A percentile compares a stretch with the other conserved stretches of the same genome.
Conservation (phyloP, 2,888 invertebrate genomes). For the Parnassius orleans region DNA sequence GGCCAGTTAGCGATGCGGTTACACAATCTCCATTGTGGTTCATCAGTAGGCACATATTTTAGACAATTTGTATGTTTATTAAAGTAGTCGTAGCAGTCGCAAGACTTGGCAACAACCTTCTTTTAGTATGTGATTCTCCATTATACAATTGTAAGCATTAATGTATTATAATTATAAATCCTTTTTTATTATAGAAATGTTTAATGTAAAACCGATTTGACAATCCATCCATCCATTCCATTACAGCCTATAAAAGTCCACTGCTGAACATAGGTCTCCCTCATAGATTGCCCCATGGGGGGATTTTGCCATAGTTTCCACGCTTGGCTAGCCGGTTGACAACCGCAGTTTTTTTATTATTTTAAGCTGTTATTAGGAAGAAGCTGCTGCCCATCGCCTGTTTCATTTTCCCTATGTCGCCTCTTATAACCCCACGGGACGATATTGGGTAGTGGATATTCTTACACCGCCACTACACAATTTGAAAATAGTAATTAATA, state of each 20-base stretch:
- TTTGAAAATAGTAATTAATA: not conserved
- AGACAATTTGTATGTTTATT: constrained; percentile 14
- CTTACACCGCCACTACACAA: too few species aligned
- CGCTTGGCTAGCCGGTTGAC: not conserved
- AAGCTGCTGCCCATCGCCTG: too few species aligned
- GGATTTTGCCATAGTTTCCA: too few species aligned
- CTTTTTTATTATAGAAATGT: not conserved
- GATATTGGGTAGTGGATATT: too few species aligned
- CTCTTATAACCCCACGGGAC: too few species aligned
- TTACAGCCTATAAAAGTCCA: too few species aligned
- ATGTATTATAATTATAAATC: not conserved
- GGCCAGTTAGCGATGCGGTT: constrained; percentile 76
- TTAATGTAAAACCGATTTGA: not conserved
- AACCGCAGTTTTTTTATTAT: too few species aligned
- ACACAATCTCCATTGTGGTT: constrained; percentile 66
- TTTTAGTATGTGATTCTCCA: not conserved
- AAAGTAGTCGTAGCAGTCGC: constrained; percentile 1
- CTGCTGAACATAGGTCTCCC: too few species aligned
- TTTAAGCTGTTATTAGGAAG: too few species aligned
- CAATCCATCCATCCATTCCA: too few species aligned
- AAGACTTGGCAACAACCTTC: constrained; percentile 1
- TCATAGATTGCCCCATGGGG: too few species aligned
- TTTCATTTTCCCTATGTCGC: too few species aligned
- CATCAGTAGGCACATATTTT: constrained; percentile 40
- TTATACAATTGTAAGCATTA: constrained; percentile 12